A percentile compares a stretch with the other conserved stretches of the same genome.
Evolutionary conservation across 2,888 invertebrate species (phyloP).

Genomic region (Meliscaeva auricollis): DNA sequence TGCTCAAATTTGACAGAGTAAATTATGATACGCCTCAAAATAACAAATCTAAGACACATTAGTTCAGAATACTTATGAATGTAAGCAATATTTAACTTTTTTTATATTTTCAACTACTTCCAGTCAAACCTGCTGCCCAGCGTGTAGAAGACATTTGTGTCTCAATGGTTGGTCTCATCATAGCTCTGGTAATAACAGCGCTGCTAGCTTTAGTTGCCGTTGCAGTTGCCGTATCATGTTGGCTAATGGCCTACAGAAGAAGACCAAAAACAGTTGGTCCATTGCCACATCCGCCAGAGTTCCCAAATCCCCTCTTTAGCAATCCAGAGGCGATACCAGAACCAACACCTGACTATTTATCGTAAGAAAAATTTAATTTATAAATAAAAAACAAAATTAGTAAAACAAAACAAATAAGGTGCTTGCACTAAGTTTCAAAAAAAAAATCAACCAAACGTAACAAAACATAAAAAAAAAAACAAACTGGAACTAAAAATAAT

Average conservation of each 20-base stretch:
- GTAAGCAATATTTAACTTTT: no score
- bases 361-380: conserved; percentile 81
- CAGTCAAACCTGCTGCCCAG: conserved; percentile 84
- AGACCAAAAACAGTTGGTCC: conserved; percentile 95
- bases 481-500: conserved; percentile 51
- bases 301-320: conserved; percentile 96
- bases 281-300: conserved; percentile 96
- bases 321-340: conserved; percentile 92
- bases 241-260: conserved; percentile 96
- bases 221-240: conserved; percentile 97
- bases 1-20: no score
- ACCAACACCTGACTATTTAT: conserved; percentile 92
- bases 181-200: conserved; percentile 96
- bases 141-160: conserved; percentile 95
- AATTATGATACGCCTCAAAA: no score
- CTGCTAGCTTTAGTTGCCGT: conserved; percentile 96
- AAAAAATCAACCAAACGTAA: conserved; percentile 67
- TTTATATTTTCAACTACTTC: background rate
- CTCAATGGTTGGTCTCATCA: conserved; percentile 96
- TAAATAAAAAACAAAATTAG: conserved; percentile 35
- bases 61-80: background rate
- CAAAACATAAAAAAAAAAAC: conserved; percentile 67
- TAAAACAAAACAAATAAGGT: conserved; percentile 60
- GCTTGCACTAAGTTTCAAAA: conserved; percentile 64
- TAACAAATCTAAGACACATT: background rate